Evolutionary conservation across 2,797 vertebrate genomes (phyloP), one percentile per base, ranked within the genome.

Genomic region (Falco concolor): DNA sequence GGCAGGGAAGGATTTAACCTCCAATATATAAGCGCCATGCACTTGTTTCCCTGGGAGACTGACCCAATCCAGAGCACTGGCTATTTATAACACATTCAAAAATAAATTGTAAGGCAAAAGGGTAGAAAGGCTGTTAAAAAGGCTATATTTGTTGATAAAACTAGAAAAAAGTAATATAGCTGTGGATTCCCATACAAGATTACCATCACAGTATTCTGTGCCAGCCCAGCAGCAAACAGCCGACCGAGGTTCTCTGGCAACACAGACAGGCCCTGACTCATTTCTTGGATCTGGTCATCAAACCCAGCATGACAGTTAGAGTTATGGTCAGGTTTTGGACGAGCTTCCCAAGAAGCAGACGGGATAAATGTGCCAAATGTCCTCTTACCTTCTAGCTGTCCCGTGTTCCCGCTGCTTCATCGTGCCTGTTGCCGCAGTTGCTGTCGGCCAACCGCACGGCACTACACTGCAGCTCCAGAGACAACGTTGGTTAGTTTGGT

Each of bases 1-100:
- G 82, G 68, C 74, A 82, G 36, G 68, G 32, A 69, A 89, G 79
- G 72, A 75, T 75, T 95, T 64, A 81, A 86, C 65, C 64, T 94
- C 60, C 19, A 38, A 83, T 70, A 82, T n/a, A 17, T 16, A 87
- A 85, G 82, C 64, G 57, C 28, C 45, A 77, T 50, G 45, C 27
- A 57, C 65, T 91, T 80, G 86, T 65, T 95, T 89, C 93, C 87
- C 79, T 24, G 13, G 69, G 87, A 85, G 94, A 50, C 85, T 50
- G 82, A 90, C 85, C 85, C 5, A 7, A 59, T 65, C 79, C 80
- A 42, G n/a, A 77, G 61, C 87, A 68, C 0, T 34, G 27, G 57
- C 73, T 94, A 88, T 95, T 88, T 94, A 80, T 90, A 95, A 88
- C 61, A 40, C 38, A 56, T 52, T 83, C 57, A 63, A 57, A 96